Percentiles rank a stretch among this genome's conserved stretches.
Evolutionary conservation across 1,140 invertebrate genomes (phyloP).

Genomic region (Stratiolaelaps scimitus): DNA sequence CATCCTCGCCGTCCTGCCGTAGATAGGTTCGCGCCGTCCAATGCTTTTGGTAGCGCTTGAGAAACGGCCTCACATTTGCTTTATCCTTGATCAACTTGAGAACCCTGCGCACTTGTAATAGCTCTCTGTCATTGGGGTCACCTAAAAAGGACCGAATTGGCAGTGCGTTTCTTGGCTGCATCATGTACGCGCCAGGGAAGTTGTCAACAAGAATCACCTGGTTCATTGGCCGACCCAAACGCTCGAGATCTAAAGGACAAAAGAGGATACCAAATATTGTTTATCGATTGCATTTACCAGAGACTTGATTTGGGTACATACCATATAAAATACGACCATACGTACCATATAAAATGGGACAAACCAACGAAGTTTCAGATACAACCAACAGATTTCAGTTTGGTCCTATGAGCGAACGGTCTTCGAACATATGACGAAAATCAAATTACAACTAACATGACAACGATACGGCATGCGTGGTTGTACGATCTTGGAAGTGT

Average conservation of each 20-base stretch:
- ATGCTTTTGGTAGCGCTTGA: slow-evolving; percentile 1
- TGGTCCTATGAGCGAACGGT: no score
- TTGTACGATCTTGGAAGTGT: no score
- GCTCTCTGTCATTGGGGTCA: neutral
- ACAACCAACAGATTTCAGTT: no score
- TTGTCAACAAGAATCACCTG: neutral
- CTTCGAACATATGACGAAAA: no score
- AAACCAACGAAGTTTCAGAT: no score
- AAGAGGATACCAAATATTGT: neutral
- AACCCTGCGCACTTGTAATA: neutral
- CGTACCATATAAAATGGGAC: no score
- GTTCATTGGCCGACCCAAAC: neutral
- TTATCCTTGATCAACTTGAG: neutral
- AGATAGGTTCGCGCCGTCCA: neutral
- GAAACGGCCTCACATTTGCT: neutral
- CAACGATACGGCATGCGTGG: no score
- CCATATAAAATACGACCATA: no score
- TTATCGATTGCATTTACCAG: neutral
- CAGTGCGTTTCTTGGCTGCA: slow-evolving; percentile 6
- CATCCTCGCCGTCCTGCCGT: neutral
- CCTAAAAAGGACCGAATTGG: slow-evolving; percentile 9
- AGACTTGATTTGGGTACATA: no score
- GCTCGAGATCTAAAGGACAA: slow-evolving; percentile 17
- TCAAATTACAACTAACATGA: no score
- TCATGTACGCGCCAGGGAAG: slow-evolving; percentile 23